Evolutionary conservation across 2,113 vertebrate species (phyloP), one percentile per base, ranked within the genome.

Genomic region (Mormyrus lacerda): DNA sequence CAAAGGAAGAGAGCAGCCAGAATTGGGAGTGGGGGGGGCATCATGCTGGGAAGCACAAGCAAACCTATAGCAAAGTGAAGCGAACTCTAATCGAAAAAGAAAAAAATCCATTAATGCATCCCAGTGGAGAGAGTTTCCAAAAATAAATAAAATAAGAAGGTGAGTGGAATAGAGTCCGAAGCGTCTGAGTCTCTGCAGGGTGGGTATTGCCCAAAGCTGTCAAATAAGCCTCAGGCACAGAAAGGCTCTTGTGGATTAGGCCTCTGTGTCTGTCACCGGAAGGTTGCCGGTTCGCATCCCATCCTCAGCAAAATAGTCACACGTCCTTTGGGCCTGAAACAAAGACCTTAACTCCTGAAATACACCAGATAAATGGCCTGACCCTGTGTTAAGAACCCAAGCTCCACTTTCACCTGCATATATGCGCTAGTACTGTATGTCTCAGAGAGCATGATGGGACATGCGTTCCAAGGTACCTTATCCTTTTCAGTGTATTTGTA

Each of bases 1-100:
- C 96, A 96, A 96, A 96, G 95, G 91, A 95, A 92, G 94, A 95
- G 95, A 95, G 95, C 94, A 94, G 94, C 92, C 93, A 94, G 94
- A 93, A 93, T 17, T n/a, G 47, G 89, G 94, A 93, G 93, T 90
- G 89, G 89, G 91, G 55, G 90, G 92, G 94, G 93, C 93, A 93
- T 93, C 92, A 89, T 91, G 88, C 85, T 53, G 88, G 65, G 90
- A 87, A 90, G 89, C 35, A 50, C 48, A 84, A 83, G 90, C 27
- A 47, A 88, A 91, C 91, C 93, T 94, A 93, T 83, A 90, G 94
- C 92, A 94, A 42, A 95, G 94, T 92, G 93, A 93, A 91, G 91
- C 15, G 90, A 93, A 91, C 90, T 95, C 90, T 95, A 95, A 96
- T 95, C 13, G 55, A 10, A 69, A 13, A 69, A 13, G n/a, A 69